Percentiles rank a stretch among this genome's conserved stretches.
Conservation (phyloP, 2,113 vertebrate species). For the Oncorhynchus clarkii region DNA sequence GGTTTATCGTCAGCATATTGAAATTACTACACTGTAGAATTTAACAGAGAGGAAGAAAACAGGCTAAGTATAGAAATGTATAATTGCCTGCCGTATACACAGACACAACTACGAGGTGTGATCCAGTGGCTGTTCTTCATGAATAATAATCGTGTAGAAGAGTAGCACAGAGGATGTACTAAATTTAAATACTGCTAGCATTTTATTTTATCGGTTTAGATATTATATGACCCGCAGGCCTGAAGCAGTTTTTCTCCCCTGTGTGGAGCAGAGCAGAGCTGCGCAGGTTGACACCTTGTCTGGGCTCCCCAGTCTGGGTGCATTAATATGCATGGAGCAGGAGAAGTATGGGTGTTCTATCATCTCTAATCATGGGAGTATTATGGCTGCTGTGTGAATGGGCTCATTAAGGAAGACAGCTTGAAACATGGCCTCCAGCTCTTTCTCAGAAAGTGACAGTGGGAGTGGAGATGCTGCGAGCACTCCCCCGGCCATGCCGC, state of each 20-base stretch:
- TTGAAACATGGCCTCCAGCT: slow-evolving; percentile 41
- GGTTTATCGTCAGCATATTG: not conserved
- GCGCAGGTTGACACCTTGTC: not conserved
- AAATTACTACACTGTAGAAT: too few relatives aligned
- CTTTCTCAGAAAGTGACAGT: slow-evolving; percentile 52
- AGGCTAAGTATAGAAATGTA: slow-evolving; percentile 2
- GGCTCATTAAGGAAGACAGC: slow-evolving; percentile 47
- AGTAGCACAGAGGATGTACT: not conserved
- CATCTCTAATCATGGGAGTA: slow-evolving; percentile 16
- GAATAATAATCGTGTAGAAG: not conserved
- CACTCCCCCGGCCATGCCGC: slow-evolving; percentile 59
- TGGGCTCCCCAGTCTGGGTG: not conserved
- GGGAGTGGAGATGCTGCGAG: slow-evolving; percentile 67
- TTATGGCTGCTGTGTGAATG: slow-evolving; percentile 1
- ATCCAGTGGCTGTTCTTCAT: not conserved
- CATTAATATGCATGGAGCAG: slow-evolving; percentile 10
- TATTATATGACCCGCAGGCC: slow-evolving; percentile 5
- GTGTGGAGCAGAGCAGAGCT: not conserved
- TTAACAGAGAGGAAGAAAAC: not conserved
- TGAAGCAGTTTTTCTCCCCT: slow-evolving; percentile 16
- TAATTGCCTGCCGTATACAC: slow-evolving; percentile 3
- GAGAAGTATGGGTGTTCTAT: slow-evolving; percentile 23
- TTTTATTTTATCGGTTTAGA: slow-evolving; percentile 1
- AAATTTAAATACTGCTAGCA: slow-evolving; percentile 3
- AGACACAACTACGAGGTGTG: not conserved